Base-by-base conservation (phyloP, 2,797 vertebrate genomes). In the Characodon lateralis region DNA sequence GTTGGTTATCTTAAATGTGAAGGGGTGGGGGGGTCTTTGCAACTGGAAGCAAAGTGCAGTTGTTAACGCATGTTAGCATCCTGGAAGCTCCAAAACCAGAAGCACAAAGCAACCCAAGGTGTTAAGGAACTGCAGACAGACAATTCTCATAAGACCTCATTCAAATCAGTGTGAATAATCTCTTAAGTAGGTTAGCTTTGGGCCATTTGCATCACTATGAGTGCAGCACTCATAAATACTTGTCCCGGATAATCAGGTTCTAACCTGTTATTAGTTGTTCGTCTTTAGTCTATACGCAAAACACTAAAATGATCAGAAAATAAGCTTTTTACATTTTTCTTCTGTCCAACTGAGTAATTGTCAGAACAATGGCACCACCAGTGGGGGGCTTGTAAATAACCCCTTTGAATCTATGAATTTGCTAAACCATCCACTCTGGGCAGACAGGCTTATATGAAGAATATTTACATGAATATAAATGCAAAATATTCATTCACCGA, bases 21-120 rank as follows among this genome's bases (percentile, higher is more conserved):
- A 35, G 41, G 39, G 6, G 39, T 28, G 41, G 43, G 9, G 74
- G 50, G 75, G 2, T 84, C 48, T 83, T 28, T 48, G 56, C 43
- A 55, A 81, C 75, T 59, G 35, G 13, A 76, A 39, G 71, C 8
- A 69, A 53, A 66, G 63, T 43, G 20, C 65, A 35, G 48, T 18
- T 70, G 71, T 84, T 87, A 88, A 77, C 78, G 41, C 16, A 12
- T 35, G 85, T 83, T 83, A 92, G 79, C 72, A 24, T 79, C 61
- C 13, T 13, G 22, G 59, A 85, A 77, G 69, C 73, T 77, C 48
- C 79, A 56, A 80, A 55, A 53, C 2, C 76, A 76, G 39, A 46
- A 24, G 41, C 74, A 82, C 39, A 73, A 78, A 83, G 48, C 66
- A 79, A 73, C 53, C 28, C 3, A 24, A 80, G 24, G 1, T 43